phyloP scores from a whole-genome alignment of 2,113 vertebrate genomes.

The Microtus richardsoni region DNA sequence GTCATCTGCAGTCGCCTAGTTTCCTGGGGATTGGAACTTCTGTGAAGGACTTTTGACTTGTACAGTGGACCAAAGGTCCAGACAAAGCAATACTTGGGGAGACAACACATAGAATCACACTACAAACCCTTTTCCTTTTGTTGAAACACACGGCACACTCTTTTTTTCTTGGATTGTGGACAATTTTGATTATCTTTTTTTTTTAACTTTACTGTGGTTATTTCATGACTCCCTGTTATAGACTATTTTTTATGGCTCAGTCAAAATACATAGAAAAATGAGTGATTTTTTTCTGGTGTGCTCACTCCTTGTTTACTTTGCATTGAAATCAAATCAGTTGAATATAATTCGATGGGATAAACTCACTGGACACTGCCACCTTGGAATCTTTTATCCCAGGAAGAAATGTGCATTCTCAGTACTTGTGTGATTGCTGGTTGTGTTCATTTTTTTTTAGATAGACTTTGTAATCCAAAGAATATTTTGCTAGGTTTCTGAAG shows the following conservation, averaged over 20 bases:
- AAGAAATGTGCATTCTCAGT: slow-evolving; percentile 78
- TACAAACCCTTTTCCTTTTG: slow-evolving; percentile 56
- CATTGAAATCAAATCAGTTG: slow-evolving; percentile 62
- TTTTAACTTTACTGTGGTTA: slow-evolving; percentile 3
- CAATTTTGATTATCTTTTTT: slow-evolving; percentile 23
- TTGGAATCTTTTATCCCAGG: slow-evolving; percentile 80
- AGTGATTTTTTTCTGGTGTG: slow-evolving; percentile 54
- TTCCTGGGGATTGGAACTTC: slow-evolving; percentile 44
- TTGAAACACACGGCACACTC: slow-evolving; percentile 49
- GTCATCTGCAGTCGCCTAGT: slow-evolving; percentile 56
- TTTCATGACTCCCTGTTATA: slow-evolving; percentile 51
- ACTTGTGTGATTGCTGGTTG: slow-evolving; percentile 81
- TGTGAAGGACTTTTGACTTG: neutral
- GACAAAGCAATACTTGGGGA: slow-evolving; percentile 82
- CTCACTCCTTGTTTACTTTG: slow-evolving; percentile 50
- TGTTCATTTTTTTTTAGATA: slow-evolving; percentile 74
- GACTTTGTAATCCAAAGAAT: slow-evolving; percentile 89
- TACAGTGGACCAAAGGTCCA: slow-evolving; percentile 80
- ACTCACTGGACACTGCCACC: slow-evolving; percentile 78
- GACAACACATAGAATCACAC: slow-evolving; percentile 70
- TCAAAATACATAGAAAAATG: slow-evolving; percentile 61
- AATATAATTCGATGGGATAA: slow-evolving; percentile 71
- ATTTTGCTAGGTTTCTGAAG: slow-evolving; percentile 90
- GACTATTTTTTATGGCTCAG: slow-evolving; percentile 64
- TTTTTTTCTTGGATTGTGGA: slow-evolving; percentile 47